phyloP scores from a whole-genome alignment of 2,797 vertebrate genomes.

The Tragelaphus eurycerus region DNA sequence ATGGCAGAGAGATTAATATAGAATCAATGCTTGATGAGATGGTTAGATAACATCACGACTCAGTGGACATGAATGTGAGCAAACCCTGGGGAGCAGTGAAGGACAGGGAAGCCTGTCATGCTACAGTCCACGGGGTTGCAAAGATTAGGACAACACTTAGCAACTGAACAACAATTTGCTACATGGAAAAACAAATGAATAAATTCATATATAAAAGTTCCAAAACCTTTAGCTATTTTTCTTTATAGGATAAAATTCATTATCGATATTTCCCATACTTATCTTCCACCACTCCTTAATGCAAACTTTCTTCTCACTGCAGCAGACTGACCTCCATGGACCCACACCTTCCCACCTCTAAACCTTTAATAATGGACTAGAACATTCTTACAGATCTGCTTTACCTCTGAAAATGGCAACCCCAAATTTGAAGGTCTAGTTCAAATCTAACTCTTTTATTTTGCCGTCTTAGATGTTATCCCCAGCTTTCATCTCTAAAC shows the following conservation, averaged over 20 bases:
- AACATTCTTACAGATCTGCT: background rate
- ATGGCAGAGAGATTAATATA: background rate
- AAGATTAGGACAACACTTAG: background rate
- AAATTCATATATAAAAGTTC: background rate
- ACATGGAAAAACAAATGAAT: background rate
- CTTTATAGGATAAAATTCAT: background rate
- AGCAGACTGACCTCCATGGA: background rate
- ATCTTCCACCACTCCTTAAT: background rate
- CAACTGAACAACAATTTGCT: background rate
- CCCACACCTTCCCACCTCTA: background rate
- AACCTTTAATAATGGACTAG: background rate
- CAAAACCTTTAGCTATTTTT: background rate
- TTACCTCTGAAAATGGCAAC: background rate
- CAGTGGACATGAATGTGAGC: background rate
- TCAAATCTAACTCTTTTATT: background rate
- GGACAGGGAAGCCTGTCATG: background rate
- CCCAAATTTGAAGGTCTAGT: background rate
- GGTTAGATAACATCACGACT: background rate
- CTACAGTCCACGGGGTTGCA: background rate
- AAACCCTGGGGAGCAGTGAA: background rate
- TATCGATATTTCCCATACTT: background rate
- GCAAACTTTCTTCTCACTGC: background rate
- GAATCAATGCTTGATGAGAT: background rate
- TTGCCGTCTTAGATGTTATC: background rate
- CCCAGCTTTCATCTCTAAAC: background rate